Evolutionary conservation across 1,140 invertebrate species (phyloP), one percentile per base, ranked within the genome.

Genomic region (Globodera ellingtonae): DNA sequence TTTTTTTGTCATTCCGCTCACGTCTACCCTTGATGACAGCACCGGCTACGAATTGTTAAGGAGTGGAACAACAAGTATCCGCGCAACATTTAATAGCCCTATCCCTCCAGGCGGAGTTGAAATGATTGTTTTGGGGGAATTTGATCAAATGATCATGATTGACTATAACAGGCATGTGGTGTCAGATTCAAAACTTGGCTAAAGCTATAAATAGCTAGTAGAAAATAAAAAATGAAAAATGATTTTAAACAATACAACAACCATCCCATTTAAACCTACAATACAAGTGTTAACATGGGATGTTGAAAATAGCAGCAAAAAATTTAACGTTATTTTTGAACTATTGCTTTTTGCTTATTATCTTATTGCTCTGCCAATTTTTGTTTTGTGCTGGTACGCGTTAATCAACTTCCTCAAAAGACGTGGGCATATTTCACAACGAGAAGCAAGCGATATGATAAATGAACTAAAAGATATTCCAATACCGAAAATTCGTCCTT

Each of bases 51-150:
- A 80, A 74, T 8, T 80, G 15, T 44, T 80, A 9, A 6, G 79
- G n/a, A 50, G 46, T 8, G 79, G 79, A 3, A 62, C 79, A 81
- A 80, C 79, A 15, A 69, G 35, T 18, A 75, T 80, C 18, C 79
- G 71, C 46, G 15, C 67, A 35, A 15, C 24, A 72, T 80, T 80
- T 72, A 75, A 72, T 67, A 70, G 21, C 5, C 81, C 79, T 6
- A 74, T 80, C 4, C 79, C 78, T 9, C 7, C 1, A 44, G 59
- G 46, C 13, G 78, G 78, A 21, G 56, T 79, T 79, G 79, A 35
- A 35, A 35, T 35, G 35, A 35, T 35, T 35, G 35, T 35, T 2
- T 35, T 35, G 2, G 35, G 35, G 35, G 35, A 35, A 35, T 35
- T 35, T 35, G 35, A 35, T 35, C 35, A 35, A 2, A 35, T 35